phyloP scores from a whole-genome alignment of 2,113 vertebrate species.

The Lampris megalopsis region DNA sequence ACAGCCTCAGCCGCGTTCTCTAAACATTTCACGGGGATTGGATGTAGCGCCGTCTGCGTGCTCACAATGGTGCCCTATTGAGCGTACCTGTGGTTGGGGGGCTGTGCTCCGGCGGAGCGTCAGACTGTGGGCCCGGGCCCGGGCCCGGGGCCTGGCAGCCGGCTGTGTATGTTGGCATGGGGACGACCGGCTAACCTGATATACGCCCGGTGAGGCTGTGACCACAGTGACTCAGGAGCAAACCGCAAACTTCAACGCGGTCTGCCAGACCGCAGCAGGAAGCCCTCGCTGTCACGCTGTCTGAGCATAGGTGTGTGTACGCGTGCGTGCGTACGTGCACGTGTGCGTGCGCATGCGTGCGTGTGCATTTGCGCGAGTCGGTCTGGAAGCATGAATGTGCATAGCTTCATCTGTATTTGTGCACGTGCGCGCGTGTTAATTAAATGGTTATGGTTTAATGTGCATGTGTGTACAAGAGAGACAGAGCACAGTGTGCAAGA shows the following conservation, averaged over 20 bases:
- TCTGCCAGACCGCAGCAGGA: slow-evolving; percentile 49
- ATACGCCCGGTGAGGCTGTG: slow-evolving; percentile 34
- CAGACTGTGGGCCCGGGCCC: slow-evolving; percentile 6
- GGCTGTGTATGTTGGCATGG: slow-evolving; percentile 29
- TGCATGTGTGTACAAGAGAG: background rate
- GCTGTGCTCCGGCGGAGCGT: slow-evolving; percentile 41
- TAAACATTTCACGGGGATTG: slow-evolving; percentile 13
- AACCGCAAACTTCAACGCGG: slow-evolving; percentile 45
- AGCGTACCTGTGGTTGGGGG: slow-evolving; percentile 13
- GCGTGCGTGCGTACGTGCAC: background rate
- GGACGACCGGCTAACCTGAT: slow-evolving; percentile 41
- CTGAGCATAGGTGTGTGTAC: slow-evolving; percentile 4
- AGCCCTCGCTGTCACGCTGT: slow-evolving; percentile 38
- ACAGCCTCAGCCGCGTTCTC: background rate
- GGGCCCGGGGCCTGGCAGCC: slow-evolving; percentile 19
- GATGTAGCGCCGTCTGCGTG: background rate
- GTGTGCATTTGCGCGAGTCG: background rate
- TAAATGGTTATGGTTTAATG: too few relatives aligned
- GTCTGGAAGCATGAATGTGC: background rate
- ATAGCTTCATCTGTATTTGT: background rate
- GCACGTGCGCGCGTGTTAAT: background rate
- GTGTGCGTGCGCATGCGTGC: background rate
- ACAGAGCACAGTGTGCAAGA: too few relatives aligned
- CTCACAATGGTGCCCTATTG: background rate
- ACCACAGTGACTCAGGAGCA: slow-evolving; percentile 54